These are phyloP conservation scores for Heliocidaris erythrogramma DNA, from an alignment of 35 echinoderm and acorn worm genomes.

Conservation along the genomic window DNA sequence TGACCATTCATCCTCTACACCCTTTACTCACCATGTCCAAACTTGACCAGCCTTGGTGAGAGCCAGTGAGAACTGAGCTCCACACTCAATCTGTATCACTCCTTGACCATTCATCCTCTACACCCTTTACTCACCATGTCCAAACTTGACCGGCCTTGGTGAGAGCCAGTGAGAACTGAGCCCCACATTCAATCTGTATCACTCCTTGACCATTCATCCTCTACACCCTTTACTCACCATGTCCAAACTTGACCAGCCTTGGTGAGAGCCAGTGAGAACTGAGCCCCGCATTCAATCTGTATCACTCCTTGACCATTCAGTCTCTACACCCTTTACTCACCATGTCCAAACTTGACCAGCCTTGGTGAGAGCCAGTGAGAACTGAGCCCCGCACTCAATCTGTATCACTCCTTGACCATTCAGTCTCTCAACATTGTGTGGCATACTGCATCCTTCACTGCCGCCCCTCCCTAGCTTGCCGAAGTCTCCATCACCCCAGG, in stretches of 20 bases:
- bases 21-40: slow-evolving; percentile 88
- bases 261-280: slow-evolving; percentile 91
- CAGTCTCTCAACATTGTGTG: slow-evolving; percentile 91
- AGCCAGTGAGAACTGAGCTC: slow-evolving; percentile 91
- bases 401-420: slow-evolving; percentile 93
- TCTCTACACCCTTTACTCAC: slow-evolving; percentile 75
- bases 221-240: slow-evolving; percentile 80
- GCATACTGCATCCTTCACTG: slow-evolving; percentile 87
- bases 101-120: slow-evolving; percentile 90
- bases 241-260: slow-evolving; percentile 91
- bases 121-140: slow-evolving; percentile 84
- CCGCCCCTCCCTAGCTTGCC: slow-evolving; percentile 94
- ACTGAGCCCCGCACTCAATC: slow-evolving; percentile 98
- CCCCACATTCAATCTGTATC: slow-evolving; percentile 97
- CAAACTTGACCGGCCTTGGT: slow-evolving; percentile 86
- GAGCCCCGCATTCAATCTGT: slow-evolving; percentile 96
- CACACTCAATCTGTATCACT: slow-evolving; percentile 97
- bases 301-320: slow-evolving; percentile 88
- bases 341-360: slow-evolving; percentile 91
- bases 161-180: slow-evolving; percentile 89
- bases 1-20: slow-evolving; percentile 88
- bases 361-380: slow-evolving; percentile 89
- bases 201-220: slow-evolving; percentile 86
- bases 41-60: slow-evolving; percentile 84
- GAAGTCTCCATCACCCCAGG: slow-evolving; percentile 98